Evolutionary conservation across 92 coral and sea anemone species (phyloP).

Genomic region (Porites lobata): DNA sequence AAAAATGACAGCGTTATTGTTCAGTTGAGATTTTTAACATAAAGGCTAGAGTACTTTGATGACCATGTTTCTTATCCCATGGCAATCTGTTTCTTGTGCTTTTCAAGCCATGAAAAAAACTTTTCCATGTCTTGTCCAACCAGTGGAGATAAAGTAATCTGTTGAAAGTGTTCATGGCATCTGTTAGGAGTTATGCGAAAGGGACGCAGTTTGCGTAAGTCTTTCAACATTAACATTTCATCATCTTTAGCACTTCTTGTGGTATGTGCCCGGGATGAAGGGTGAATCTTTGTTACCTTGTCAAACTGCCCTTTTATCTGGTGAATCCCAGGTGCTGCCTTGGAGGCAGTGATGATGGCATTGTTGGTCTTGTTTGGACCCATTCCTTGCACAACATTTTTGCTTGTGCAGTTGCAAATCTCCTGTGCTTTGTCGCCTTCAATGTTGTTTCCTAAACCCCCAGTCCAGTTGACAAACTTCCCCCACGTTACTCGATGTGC

Average conservation of each 20-base stretch:
- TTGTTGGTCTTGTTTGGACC: not conserved
- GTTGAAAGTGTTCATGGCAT: not conserved
- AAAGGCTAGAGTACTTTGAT: not conserved
- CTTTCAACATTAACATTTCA: not conserved
- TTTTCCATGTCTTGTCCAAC: conserved; percentile 9
- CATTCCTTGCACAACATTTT: conserved; percentile 23
- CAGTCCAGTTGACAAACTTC: not conserved
- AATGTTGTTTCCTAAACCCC: not conserved
- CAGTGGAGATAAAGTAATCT: conserved; percentile 6
- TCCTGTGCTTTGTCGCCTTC: conserved; percentile 4
- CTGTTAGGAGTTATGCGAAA: not conserved
- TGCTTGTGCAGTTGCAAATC: conserved; percentile 13
- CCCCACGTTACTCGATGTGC: not conserved
- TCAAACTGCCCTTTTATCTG: not conserved
- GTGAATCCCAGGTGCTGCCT: conserved; percentile 12
- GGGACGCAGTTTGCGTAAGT: conserved; percentile 6
- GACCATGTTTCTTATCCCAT: not conserved
- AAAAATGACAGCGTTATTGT: too few species aligned
- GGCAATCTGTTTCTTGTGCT: conserved; percentile 20
- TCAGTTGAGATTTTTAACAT: too few species aligned
- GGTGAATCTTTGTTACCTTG: not conserved
- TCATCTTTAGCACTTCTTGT: not conserved
- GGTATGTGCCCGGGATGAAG: not conserved
- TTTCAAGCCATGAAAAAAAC: conserved; percentile 18
- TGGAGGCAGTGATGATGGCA: conserved; percentile 10